Base-by-base conservation (phyloP, 2,888 invertebrate genomes). In the Apamea sordens region DNA sequence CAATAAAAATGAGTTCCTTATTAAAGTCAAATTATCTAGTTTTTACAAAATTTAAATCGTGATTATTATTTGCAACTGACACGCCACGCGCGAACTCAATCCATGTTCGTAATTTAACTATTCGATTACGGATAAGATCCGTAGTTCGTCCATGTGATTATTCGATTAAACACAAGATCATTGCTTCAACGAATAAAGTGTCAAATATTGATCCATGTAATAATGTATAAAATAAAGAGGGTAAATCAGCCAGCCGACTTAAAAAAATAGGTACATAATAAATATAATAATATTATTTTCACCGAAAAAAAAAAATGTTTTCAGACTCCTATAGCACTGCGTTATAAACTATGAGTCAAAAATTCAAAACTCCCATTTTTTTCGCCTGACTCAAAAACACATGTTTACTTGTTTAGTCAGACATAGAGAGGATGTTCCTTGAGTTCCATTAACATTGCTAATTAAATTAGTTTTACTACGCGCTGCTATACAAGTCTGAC, bases 231-330 rank as follows among this genome's bases (percentile, higher is more conserved):
- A 65, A 53, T 44, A 21, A 47, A 24, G 6, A 13, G 13, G 24
- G 21, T 53, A 63, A 18, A 79, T 73, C 84, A 84, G 84, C 87
- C 84, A 84, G 63, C 69, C 73, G 36, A 73, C n/a, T 56, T 44
- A 28, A 24, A 6, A 59, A 32, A 72, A 32, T 13, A 18, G 53
- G 21, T 11, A 8, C 13, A 7, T 21, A 64, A 24, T 36, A 24
- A 64, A 8, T 6, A 7, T 21, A 64, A 24, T 36, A 24, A 64
- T 32, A 21, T 21, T 36, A 36, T 64, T 21, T 1, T 5, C 10
- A 36, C 28, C 15, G 32, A n/a, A n/a, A 21, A 32, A 13, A 36
- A 18, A 44, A 5, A 7, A 24, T n/a, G n/a, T 56, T 47, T 64
- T 68, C 47, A 61, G 53, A 77, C 56, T 77, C 70, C 2, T 63